Percentiles rank a stretch among this genome's conserved stretches.
Conservation (phyloP, 2,888 invertebrate species). For the Meghimatium bilineatum region DNA sequence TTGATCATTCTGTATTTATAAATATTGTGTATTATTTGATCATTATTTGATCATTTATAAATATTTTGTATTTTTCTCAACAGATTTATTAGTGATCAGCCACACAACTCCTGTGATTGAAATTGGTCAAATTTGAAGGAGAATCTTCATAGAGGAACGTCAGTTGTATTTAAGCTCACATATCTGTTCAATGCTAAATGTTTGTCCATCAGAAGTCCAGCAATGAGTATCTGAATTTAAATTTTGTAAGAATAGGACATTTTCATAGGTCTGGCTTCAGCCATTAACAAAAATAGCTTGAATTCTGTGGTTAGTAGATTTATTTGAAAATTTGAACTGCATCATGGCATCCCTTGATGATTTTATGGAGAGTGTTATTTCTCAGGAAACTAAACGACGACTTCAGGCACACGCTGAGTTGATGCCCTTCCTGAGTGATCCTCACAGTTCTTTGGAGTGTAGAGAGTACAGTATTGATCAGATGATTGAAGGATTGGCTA, state of each 20-base stretch:
- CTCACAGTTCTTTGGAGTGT: conserved; percentile 86
- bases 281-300: neutral
- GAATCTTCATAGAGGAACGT: too few species aligned
- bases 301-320: neutral
- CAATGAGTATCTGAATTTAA: neutral
- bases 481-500: conserved; percentile 89
- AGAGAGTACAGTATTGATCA: conserved; percentile 85
- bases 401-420: conserved; percentile 89
- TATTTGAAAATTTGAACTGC: neutral
- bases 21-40: neutral
- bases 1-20: neutral
- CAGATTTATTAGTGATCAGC: neutral
- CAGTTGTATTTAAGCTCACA: neutral
- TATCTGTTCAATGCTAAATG: neutral
- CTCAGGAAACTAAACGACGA: conserved; percentile 90
- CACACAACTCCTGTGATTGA: neutral
- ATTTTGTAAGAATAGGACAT: neutral
- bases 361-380: conserved; percentile 87
- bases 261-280: neutral
- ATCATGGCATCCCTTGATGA: conserved; percentile 61
- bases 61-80: neutral
- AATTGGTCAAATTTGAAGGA: too few species aligned
- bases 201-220: neutral
- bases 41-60: neutral
- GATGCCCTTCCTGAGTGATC: conserved; percentile 85